Base-by-base conservation (phyloP, 2,113 vertebrate species). In the Tachycineta bicolor region DNA sequence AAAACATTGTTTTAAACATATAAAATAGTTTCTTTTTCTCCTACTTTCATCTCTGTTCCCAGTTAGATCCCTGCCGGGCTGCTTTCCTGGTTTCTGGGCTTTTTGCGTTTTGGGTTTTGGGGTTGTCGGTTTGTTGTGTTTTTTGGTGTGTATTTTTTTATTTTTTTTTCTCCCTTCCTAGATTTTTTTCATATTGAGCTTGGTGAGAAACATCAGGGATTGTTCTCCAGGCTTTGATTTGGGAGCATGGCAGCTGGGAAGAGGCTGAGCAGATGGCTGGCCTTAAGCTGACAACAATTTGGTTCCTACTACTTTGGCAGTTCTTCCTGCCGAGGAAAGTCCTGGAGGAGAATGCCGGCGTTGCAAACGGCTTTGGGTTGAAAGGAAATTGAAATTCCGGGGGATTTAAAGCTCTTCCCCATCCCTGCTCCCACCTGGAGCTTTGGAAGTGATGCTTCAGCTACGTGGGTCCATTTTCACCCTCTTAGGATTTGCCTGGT, bases 301-400 rank as follows among this genome's bases (percentile, higher is more conserved):
- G 88, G 90, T 93, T 96, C 94, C 95, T 96, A 93, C 95, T 96
- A 83, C 90, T 96, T 96, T 96, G 95, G 94, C 94, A 95, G 53
- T 55, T 71, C 59, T 93, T 25, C 2, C 90, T 55, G 76, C 85
- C 0, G 15, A 92, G 87, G 90, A 81, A 60, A 83, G 90, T 67
- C 93, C 85, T 78, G 37, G 68, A 63, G 55, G 68, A 77, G 92
- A 76, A 22, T 52, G 53, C 71, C 14, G 4, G 67, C 1, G 0
- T 77, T 46, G 49, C 41, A 17, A 79, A 64, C 10, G 67, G 49
- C 20, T 93, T 69, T 50, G 55, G 62, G 34, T 31, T 15, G 63
- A 52, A 77, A 58, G 8, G 47, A 67, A 55, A 60, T 75, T 9
- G 0, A 26, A 43, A 34, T 47, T 22, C 29, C 9, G 60, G 39